A percentile compares a stretch with the other conserved stretches of the same genome.
Conservation (phyloP, 2,797 vertebrate species). For the Crenuchus spilurus region DNA sequence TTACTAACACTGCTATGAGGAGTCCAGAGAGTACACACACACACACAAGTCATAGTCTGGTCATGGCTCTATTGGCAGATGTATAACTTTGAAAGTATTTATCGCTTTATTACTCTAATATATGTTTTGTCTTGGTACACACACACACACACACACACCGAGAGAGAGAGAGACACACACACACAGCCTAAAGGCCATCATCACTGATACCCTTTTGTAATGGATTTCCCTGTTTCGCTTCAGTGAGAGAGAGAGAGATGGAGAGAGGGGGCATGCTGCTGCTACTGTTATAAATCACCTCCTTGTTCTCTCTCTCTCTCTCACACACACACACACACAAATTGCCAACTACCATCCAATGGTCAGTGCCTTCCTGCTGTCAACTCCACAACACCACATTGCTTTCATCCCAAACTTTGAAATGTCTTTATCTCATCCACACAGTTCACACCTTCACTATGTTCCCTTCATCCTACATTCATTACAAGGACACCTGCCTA, state of each 20-base stretch:
- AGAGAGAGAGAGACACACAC: slow-evolving; percentile 45
- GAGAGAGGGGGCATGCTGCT: slow-evolving; percentile 64
- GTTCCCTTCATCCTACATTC: no score
- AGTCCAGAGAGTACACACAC: slow-evolving; percentile 37
- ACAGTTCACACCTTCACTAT: no score
- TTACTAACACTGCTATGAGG: slow-evolving; percentile 46
- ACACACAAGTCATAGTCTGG: slow-evolving; percentile 59
- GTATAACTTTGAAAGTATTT: slow-evolving; percentile 49
- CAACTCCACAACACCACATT: slow-evolving; percentile 35
- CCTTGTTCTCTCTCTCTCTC: slow-evolving; percentile 67
- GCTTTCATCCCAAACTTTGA: neutral
- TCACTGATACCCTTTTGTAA: slow-evolving; percentile 77
- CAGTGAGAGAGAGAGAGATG: slow-evolving; percentile 34
- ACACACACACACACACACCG: no score
- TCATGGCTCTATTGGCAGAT: slow-evolving; percentile 36
- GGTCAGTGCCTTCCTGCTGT: slow-evolving; percentile 24
- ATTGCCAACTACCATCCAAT: neutral
- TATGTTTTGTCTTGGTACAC: slow-evolving; percentile 44
- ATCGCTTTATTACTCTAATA: slow-evolving; percentile 54
- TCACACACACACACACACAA: slow-evolving; percentile 28
- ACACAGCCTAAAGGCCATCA: slow-evolving; percentile 72
- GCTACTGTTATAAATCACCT: slow-evolving; percentile 90
- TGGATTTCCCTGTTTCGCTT: slow-evolving; percentile 79
- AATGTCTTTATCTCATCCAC: neutral
- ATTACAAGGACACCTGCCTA: no score